Evolutionary conservation across 2,797 vertebrate species (phyloP), one percentile per base, ranked within the genome.

Genomic region (Halcyon badia): DNA sequence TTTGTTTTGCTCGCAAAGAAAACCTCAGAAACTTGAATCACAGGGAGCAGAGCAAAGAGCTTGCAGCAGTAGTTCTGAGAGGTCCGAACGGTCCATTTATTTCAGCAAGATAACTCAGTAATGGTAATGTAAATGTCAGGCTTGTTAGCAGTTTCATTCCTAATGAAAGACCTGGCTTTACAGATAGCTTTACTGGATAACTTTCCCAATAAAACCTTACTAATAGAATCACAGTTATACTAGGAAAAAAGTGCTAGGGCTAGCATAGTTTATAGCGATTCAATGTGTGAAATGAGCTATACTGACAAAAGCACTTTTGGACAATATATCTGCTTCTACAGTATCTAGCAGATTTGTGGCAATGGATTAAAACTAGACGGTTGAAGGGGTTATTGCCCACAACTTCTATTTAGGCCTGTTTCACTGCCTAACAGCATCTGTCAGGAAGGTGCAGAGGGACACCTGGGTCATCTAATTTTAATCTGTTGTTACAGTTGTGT

Each of bases 131-230:
- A 70, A 96, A 93, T 83, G 56, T 94, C 75, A 77, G 75, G 68
- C 14, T 80, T 71, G 77, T 94, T 94, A 91, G 69, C 95, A 87
- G 48, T 78, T 96, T 96, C 71, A 91, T 85, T 92, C 41, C 89
- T 77, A 83, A 78, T 94, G 72, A 96, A 97, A 96, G 81, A 62
- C 78, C 71, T 75, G 94, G 92, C 89, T 97, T 97, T 96, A 83
- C 10, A 1, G 90, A 87, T 78, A 94, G 96, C 92, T 96, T 97
- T 97, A 79, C 81, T 42, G 89, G 81, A 95, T 87, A 94, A 71
- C 87, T 89, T 83, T 91, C 71, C 46, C 1, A 19, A 85, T 92
- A 92, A 94, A 94, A 89, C 94, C 92, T 79, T 78, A 89, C 42
- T 92, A 95, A 94, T 86, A 33, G 82, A 94, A 94, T 94, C 72